A percentile compares a stretch with the other conserved stretches of the same genome.
These are phyloP conservation scores for Agraylea sexmaculata DNA, from an alignment of 1,140 invertebrate genomes.

Conservation along the genomic window DNA sequence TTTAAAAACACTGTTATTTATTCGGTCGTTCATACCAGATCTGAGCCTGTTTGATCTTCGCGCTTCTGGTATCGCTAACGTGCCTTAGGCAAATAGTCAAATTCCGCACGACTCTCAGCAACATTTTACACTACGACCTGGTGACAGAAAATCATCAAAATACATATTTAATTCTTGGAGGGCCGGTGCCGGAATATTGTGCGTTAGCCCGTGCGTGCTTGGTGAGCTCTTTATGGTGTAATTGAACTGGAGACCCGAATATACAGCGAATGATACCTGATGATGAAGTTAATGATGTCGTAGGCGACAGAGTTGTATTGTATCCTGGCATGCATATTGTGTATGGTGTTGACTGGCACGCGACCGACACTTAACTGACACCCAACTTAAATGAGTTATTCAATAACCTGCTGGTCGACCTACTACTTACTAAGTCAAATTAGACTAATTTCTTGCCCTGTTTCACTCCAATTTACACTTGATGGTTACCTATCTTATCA, in stretches of 20 bases:
- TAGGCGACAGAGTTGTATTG: slow-evolving; percentile 18
- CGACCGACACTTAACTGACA: too few species aligned
- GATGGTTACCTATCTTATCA: too few species aligned
- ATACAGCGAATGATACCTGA: slow-evolving; percentile 13
- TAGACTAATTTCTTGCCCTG: too few species aligned
- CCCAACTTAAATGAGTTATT: too few species aligned
- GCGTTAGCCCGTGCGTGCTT: background rate
- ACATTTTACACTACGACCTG: slow-evolving; percentile 14
- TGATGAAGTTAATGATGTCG: slow-evolving; percentile 21
- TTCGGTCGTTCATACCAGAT: slow-evolving; percentile 21
- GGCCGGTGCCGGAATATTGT: background rate
- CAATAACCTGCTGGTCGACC: too few species aligned
- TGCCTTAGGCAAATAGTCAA: slow-evolving; percentile 18
- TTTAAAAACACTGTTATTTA: too few species aligned
- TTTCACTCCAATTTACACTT: too few species aligned
- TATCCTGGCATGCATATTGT: too few species aligned
- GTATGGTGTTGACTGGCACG: too few species aligned
- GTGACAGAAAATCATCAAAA: slow-evolving; percentile 12
- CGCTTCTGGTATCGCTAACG: slow-evolving; percentile 8
- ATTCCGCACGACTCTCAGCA: slow-evolving; percentile 18
- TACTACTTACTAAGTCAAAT: too few species aligned
- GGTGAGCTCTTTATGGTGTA: background rate
- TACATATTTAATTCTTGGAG: background rate
- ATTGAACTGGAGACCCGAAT: background rate
- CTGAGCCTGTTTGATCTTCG: slow-evolving; percentile 15